These are phyloP conservation scores for Noctua pronuba DNA, from an alignment of 2,888 invertebrate genomes.

Conservation along the genomic window DNA sequence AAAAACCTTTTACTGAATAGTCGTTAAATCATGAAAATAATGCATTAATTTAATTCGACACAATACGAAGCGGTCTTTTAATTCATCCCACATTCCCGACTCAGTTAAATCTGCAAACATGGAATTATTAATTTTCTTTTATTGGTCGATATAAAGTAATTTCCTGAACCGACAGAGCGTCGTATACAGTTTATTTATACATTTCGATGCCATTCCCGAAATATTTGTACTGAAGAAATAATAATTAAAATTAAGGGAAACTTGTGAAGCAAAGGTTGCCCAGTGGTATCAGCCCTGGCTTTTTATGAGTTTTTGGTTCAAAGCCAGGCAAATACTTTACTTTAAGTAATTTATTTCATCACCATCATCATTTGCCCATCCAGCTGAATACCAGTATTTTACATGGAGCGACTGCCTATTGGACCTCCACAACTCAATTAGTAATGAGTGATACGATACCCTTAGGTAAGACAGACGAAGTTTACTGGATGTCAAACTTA, in stretches of 20 bases:
- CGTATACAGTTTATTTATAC: constrained; percentile 26
- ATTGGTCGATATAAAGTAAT: constrained; percentile 23
- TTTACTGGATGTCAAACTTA: no score
- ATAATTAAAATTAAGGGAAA: background rate
- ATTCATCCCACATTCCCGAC: background rate
- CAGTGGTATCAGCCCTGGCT: background rate
- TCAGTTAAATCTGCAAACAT: constrained; percentile 17
- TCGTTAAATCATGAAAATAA: background rate
- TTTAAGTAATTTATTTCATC: background rate
- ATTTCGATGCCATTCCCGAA: background rate
- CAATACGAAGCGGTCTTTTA: background rate
- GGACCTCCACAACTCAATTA: no score
- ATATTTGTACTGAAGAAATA: background rate
- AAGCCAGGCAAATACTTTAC: background rate
- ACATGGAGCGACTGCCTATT: no score
- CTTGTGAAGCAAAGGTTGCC: background rate
- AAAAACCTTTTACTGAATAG: background rate
- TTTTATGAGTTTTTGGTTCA: background rate
- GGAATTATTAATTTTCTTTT: constrained; percentile 23
- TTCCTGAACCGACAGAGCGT: constrained; percentile 5
- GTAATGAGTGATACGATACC: no score
- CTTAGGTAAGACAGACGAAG: no score
- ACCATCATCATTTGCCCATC: background rate
- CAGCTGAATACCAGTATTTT: no score
- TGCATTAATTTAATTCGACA: background rate